Evolutionary conservation across 2,888 invertebrate species (phyloP), one percentile per base, ranked within the genome.

Genomic region (Sialis fuliginosa): DNA sequence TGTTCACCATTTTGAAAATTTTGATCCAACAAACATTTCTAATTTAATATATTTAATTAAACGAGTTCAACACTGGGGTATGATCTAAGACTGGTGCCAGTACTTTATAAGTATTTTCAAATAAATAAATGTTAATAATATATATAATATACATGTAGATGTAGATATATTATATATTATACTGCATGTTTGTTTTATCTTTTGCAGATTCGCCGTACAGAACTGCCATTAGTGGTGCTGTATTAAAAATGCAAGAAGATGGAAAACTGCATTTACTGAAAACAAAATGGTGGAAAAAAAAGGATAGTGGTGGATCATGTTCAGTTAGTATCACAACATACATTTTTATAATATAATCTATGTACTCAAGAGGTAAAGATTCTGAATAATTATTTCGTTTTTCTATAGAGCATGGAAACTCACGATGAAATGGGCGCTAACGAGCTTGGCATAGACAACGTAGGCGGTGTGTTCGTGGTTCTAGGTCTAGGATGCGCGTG

Each of bases 381-480:
- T 22, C 22, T 22, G 22, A 22, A 22, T 22, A 22, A 22, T 2
- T 22, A 22, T 22, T 22, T 22, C n/a, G n/a, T n/a, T n/a, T n/a
- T n/a, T n/a, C n/a, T 22, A 2, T 22, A 22, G 22, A 4, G 4
- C 22, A 22, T 4, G 2, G 22, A 22, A 22, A 22, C 2, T 2
- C 22, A 39, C 7, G 47, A 33, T 10, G 51, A 62, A 5, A 59
- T 65, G 0, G 66, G 64, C 45, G 70, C 70, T 6, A 73, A 72
- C n/a, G 77, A 79, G 42, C 64, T 91, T 45, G 82, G 83, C 49
- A 73, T 95, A 66, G 77, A 80, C 53, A 90, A 95, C 63, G 89
- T 92, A 0, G 91, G 91, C 53, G 92, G 93, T 53, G 88, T 92
- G 42, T 93, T 92, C 62, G 74, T 92, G 31, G 88, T 93, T 5